Evolutionary conservation across 1,140 invertebrate genomes (phyloP).

Genomic region (Paraescarpia echinospica): DNA sequence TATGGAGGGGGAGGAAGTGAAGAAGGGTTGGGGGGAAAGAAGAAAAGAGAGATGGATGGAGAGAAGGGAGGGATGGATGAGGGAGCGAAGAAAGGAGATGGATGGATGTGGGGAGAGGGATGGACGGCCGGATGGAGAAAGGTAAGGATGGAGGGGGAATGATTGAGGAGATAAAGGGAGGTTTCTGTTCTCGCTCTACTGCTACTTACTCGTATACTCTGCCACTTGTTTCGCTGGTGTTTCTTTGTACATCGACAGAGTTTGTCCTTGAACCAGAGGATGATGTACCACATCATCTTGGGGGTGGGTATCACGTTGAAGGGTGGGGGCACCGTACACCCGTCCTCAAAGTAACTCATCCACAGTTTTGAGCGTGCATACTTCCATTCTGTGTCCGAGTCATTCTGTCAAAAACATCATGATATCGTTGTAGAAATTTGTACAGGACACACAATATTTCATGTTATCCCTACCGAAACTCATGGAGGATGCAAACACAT

Average conservation of each 20-base stretch:
- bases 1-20: no score
- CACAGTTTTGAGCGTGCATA: constrained; percentile 92
- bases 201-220: constrained; percentile 54
- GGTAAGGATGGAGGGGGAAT: no score
- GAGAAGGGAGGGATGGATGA: no score
- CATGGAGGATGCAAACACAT: not conserved
- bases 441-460: not conserved
- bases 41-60: no score
- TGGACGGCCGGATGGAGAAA: no score
- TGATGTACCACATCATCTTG: constrained; percentile 73
- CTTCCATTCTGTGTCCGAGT: constrained; percentile 98
- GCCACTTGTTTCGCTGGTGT: constrained; percentile 54
- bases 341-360: constrained; percentile 99
- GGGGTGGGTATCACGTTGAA: constrained; percentile 77
- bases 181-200: no score
- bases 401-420: constrained; percentile 69
- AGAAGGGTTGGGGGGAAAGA: no score
- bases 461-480: not conserved
- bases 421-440: not conserved
- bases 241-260: constrained; percentile 50
- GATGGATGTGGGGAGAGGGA: no score
- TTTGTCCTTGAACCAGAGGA: constrained; percentile 80
- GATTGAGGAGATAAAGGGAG: not conserved
- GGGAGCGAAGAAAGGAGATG: no score
- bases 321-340: constrained; percentile 90